Evolutionary conservation across 2,113 vertebrate species (phyloP).

Genomic region (Actenoides lindsayi): DNA sequence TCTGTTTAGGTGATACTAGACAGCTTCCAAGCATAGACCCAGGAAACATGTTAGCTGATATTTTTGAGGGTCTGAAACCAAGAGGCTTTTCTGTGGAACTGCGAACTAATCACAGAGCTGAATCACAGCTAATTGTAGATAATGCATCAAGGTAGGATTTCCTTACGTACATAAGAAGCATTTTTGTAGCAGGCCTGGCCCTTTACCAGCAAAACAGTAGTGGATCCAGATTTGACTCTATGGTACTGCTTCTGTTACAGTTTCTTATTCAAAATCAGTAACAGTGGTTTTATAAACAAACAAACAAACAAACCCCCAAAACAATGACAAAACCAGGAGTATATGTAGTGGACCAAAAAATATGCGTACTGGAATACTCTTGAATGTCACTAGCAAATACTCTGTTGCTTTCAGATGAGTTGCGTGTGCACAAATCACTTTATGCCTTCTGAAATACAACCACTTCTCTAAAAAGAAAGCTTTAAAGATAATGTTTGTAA

Average conservation of each 20-base stretch:
- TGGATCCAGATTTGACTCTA: neutral
- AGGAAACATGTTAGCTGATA: conserved; percentile 81
- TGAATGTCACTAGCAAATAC: neutral
- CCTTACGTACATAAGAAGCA: neutral
- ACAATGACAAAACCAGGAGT: neutral
- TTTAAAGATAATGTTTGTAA: neutral
- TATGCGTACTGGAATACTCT: neutral
- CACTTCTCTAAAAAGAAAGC: neutral
- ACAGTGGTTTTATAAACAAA: neutral
- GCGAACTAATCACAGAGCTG: conserved; percentile 84
- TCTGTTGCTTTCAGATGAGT: neutral
- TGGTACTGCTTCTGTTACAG: neutral
- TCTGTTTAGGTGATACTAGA: conserved; percentile 80
- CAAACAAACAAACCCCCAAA: neutral
- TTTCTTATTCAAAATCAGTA: neutral
- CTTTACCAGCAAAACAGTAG: neutral
- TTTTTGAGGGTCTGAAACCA: conserved; percentile 76
- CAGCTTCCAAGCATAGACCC: conserved; percentile 88
- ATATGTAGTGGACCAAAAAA: neutral
- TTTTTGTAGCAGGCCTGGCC: neutral
- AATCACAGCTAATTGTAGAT: conserved; percentile 83
- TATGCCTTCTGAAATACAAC: neutral
- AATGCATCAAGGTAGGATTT: conserved; percentile 81
- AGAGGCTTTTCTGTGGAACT: conserved; percentile 80
- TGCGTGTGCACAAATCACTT: neutral